Conservation (phyloP, 2,797 vertebrate genomes). For the Scomberomorus guttatus region DNA sequence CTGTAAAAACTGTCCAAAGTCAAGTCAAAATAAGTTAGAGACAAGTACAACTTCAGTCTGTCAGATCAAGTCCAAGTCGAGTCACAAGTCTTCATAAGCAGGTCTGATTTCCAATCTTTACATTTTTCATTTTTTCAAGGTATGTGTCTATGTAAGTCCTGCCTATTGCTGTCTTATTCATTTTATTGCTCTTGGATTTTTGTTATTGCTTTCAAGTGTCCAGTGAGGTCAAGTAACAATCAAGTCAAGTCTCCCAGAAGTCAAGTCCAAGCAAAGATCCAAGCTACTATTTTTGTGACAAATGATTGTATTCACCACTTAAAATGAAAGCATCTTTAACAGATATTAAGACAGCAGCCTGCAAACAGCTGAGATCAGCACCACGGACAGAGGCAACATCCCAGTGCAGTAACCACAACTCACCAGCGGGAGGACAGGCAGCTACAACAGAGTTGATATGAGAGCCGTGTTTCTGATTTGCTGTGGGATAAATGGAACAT, state of each 20-base stretch:
- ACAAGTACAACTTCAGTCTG: too few relatives aligned
- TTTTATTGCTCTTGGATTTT: background rate
- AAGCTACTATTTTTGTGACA: background rate
- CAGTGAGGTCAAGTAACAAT: too few relatives aligned
- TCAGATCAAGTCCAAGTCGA: too few relatives aligned
- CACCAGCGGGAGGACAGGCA: slow-evolving; percentile 54
- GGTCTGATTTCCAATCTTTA: background rate
- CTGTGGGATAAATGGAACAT: slow-evolving; percentile 8
- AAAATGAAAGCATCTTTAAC: background rate
- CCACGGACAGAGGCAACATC: slow-evolving; percentile 63
- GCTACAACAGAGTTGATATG: background rate
- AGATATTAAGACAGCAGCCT: slow-evolving; percentile 1
- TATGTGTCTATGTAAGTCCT: background rate
- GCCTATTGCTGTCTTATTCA: background rate
- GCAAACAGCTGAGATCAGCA: slow-evolving; percentile 61
- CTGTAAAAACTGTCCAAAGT: too few relatives aligned
- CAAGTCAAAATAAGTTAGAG: too few relatives aligned
- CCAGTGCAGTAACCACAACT: background rate
- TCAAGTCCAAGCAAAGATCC: too few relatives aligned
- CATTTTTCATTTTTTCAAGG: background rate
- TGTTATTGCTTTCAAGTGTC: background rate
- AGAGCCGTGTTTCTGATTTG: slow-evolving; percentile 6
- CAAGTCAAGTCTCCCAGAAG: too few relatives aligned
- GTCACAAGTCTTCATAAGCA: too few relatives aligned
- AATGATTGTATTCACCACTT: background rate